These are phyloP conservation scores for Hydrolagus colliei DNA, from an alignment of 2,797 vertebrate species.

Conservation along the genomic window DNA sequence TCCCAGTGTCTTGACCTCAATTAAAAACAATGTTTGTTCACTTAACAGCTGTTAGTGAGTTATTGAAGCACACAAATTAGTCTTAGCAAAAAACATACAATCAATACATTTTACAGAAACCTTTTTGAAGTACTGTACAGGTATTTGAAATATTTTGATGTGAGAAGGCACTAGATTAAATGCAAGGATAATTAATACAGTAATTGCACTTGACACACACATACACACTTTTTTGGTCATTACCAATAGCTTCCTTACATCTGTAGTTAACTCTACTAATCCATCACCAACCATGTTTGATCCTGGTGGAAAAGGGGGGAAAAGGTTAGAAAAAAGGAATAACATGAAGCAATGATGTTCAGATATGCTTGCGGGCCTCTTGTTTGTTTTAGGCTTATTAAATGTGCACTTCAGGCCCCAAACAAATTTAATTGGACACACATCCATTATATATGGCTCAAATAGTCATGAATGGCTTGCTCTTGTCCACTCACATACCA, in stretches of 20 bases:
- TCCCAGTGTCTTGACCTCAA: too few relatives aligned
- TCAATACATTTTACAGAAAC: not conserved
- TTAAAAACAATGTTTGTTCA: too few relatives aligned
- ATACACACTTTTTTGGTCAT: not conserved
- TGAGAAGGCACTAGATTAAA: not conserved
- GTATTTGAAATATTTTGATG: not conserved
- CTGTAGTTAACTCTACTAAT: not conserved
- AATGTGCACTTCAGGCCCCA: not conserved
- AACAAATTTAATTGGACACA: not conserved
- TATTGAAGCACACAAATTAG: too few relatives aligned
- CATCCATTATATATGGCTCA: not conserved
- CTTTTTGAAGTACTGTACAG: not conserved
- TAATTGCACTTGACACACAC: not conserved
- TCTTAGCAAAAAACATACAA: too few relatives aligned
- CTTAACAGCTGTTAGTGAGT: too few relatives aligned
- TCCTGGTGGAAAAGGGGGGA: not conserved
- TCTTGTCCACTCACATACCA: conserved; percentile 12
- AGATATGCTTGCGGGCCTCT: not conserved
- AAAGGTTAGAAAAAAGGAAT: not conserved
- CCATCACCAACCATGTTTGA: not conserved
- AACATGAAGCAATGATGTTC: not conserved
- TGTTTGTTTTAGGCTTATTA: conserved; percentile 13
- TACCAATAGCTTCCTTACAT: not conserved
- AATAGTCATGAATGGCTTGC: not conserved
- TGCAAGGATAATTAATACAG: too few relatives aligned